A percentile compares a stretch with the other conserved stretches of the same genome.
Evolutionary conservation across 2,113 vertebrate genomes (phyloP).

Genomic region (Hippolais icterina): DNA sequence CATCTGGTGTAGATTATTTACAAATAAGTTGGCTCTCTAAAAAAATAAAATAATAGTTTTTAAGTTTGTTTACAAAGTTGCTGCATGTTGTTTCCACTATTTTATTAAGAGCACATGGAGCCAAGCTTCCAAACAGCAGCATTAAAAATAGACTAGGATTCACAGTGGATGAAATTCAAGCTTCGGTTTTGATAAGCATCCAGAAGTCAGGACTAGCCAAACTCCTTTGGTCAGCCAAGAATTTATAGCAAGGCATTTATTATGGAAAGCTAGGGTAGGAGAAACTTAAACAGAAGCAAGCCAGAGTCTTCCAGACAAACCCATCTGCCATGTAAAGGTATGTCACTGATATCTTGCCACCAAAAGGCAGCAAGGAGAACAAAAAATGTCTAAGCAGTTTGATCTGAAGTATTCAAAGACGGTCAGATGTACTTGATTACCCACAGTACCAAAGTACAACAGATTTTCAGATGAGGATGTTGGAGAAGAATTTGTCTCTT

Average conservation of each 20-base stretch:
- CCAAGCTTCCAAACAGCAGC: slow-evolving; percentile 45
- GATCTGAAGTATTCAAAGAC: background rate
- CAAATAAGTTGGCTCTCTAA: slow-evolving; percentile 25
- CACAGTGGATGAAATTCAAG: slow-evolving; percentile 36
- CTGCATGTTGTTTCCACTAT: slow-evolving; percentile 38
- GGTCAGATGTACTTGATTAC: background rate
- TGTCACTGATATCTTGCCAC: background rate
- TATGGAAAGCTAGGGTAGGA: background rate
- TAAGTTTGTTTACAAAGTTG: slow-evolving; percentile 46
- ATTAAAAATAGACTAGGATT: slow-evolving; percentile 58
- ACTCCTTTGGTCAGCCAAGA: slow-evolving; percentile 26
- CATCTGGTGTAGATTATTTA: slow-evolving; percentile 60
- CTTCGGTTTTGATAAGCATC: slow-evolving; percentile 60
- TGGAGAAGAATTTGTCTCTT: background rate
- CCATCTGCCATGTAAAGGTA: background rate
- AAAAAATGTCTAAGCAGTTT: background rate
- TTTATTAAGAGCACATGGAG: slow-evolving; percentile 53
- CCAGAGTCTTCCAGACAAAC: background rate
- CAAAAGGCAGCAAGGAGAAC: background rate
- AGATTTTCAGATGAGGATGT: background rate
- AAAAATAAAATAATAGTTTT: background rate
- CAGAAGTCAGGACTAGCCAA: slow-evolving; percentile 48
- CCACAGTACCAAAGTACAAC: background rate
- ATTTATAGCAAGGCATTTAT: slow-evolving; percentile 39
- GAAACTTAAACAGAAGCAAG: slow-evolving; percentile 3